These are phyloP conservation scores for Gymnocypris eckloni DNA, from an alignment of 2,797 vertebrate genomes.

Conservation along the genomic window DNA sequence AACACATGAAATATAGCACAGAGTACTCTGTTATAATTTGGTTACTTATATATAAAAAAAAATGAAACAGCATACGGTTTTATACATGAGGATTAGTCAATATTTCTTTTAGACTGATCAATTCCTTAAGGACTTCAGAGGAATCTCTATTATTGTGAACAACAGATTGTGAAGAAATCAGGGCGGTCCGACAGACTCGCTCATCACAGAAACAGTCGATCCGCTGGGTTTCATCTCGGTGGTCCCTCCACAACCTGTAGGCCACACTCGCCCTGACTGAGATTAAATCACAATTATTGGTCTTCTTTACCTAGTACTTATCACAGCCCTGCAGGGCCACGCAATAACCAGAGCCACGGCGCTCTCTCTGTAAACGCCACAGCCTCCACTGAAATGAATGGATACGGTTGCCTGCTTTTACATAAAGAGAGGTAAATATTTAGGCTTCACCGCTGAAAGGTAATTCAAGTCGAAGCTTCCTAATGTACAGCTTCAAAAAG, in stretches of 20 bases:
- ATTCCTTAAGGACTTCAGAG: not conserved
- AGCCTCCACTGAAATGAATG: constrained; percentile 31
- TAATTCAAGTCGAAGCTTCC: constrained; percentile 5
- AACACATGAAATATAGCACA: not conserved
- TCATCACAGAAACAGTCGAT: constrained; percentile 19
- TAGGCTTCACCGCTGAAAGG: not conserved
- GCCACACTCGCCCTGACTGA: not conserved
- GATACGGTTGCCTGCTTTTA: constrained; percentile 37
- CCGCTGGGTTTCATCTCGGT: not conserved
- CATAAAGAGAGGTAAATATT: constrained; percentile 47
- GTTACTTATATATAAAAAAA: not conserved
- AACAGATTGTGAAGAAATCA: not conserved
- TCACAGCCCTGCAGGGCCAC: constrained; percentile 41
- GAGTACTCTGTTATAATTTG: not conserved
- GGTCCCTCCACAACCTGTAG: not conserved
- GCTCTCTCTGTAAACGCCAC: constrained; percentile 17
- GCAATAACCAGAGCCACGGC: constrained; percentile 33
- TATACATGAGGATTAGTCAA: not conserved
- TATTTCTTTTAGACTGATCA: not conserved
- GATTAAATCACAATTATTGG: constrained; percentile 57
- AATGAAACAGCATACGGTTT: not conserved
- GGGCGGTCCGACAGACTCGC: not conserved
- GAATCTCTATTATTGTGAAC: not conserved
- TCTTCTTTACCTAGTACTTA: constrained; percentile 47
- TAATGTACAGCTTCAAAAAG: constrained; percentile 18